These are phyloP conservation scores for Furnarius figulus DNA, from an alignment of 2,113 vertebrate species.

Conservation along the genomic window DNA sequence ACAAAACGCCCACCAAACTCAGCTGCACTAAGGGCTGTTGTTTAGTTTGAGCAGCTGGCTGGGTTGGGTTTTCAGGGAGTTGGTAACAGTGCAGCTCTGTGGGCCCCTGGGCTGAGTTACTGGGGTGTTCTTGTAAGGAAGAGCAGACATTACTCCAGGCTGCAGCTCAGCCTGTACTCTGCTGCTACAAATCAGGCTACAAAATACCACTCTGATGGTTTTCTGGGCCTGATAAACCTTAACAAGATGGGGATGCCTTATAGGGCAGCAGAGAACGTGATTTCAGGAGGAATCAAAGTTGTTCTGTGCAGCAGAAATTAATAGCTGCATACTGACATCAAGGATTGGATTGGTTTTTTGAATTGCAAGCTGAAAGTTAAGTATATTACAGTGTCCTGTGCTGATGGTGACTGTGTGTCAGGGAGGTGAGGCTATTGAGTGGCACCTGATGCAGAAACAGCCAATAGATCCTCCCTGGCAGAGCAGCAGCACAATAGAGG, in stretches of 20 bases:
- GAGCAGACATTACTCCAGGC: neutral
- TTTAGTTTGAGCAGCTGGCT: neutral
- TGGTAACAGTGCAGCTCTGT: neutral
- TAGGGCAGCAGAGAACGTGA: rapidly evolving
- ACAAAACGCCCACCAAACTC: neutral
- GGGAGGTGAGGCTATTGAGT: neutral
- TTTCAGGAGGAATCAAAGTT: neutral
- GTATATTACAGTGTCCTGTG: neutral
- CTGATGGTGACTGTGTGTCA: neutral
- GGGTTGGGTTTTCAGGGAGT: neutral
- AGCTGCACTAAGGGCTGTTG: neutral
- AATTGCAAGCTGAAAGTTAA: neutral
- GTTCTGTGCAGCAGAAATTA: neutral
- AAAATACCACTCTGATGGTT: neutral
- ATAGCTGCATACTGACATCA: neutral
- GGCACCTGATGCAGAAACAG: neutral
- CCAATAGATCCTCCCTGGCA: neutral
- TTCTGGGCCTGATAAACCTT: neutral
- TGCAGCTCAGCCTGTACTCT: neutral
- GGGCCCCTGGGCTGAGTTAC: neutral
- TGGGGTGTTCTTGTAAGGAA: neutral
- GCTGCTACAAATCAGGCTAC: neutral
- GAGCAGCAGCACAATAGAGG: neutral
- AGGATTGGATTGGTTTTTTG: neutral
- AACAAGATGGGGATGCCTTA: neutral